Percentiles rank a stretch among this genome's conserved stretches.
Conservation (phyloP, 2,888 invertebrate species). For the Sthenelais limicola region DNA sequence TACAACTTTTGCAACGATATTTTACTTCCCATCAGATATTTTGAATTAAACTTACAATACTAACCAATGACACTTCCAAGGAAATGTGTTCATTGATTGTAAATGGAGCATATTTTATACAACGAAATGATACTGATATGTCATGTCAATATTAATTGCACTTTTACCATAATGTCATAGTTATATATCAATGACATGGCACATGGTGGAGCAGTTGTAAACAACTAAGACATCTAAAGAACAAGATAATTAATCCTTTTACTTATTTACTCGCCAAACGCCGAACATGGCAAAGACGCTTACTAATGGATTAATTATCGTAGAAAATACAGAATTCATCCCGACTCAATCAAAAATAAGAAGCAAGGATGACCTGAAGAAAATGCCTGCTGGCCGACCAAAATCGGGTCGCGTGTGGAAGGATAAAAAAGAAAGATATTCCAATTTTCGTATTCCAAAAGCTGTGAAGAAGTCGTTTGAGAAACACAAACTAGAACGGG, state of each 20-base stretch:
- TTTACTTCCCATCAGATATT: too few species aligned
- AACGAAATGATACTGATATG: too few species aligned
- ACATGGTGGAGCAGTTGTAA: not conserved
- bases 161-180: too few species aligned
- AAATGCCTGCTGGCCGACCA: conserved; percentile 22
- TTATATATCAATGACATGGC: too few species aligned
- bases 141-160: too few species aligned
- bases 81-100: too few species aligned
- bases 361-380: not conserved
- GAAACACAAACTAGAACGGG: conserved; percentile 5
- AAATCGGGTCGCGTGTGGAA: conserved; percentile 35
- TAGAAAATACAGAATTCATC: not conserved
- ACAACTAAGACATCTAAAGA: not conserved
- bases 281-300: not conserved
- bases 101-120: too few species aligned
- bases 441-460: conserved; percentile 10
- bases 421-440: conserved; percentile 17
- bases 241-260: not conserved
- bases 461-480: conserved; percentile 23
- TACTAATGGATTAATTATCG: not conserved
- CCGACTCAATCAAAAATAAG: not conserved
- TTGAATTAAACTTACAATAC: too few species aligned
- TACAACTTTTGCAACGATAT: too few species aligned
- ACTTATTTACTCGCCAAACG: not conserved
- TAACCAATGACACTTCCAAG: too few species aligned